Base-by-base conservation (phyloP, 64 coral and sea anemone species). In the Orbicella faveolata region DNA sequence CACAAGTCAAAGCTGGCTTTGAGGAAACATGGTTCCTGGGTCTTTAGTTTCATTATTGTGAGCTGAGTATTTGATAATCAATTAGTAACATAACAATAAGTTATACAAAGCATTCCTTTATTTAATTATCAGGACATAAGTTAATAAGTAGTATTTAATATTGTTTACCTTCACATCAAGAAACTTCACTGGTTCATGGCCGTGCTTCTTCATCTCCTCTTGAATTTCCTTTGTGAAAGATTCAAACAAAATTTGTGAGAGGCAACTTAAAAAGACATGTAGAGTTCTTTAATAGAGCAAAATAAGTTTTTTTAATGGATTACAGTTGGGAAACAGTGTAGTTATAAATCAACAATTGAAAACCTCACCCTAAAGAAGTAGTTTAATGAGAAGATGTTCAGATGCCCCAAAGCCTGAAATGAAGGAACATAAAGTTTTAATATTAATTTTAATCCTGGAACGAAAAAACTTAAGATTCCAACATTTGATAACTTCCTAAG, bases 311-410 rank as follows among this genome's bases (percentile, higher is more conserved):
- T 48, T 48, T 48, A 48, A 48, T 48, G 3, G 44, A 4, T 48
- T 48, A 6, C 44, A 48, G 44, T 48, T 48, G 44, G 44, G 44
- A 48, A 48, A 48, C 44, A 48, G 44, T 48, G 30, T 30, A 30
- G 30, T 30, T 30, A 30, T 30, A 30, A 30, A 30, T 30, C 30
- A 30, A 30, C 55, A 15, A 1, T 20, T 78, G 17, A 23, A 44
- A 61, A 20, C 86, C 97, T 96, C 81, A 99, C 97, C 88, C 97
- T 89, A 87, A 99, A 99, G 86, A 99, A 99, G 88, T 88, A 99
- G 85, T 99, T 99, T 20, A 99, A 76, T 23, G 97, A 80, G 73
- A 99, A 99, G 61, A 96, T 95, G 53, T 99, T 99, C 23, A 99
- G 76, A 69, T 89, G 63, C 25, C 97, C 97, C 9, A 94, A 74